A percentile compares a stretch with the other conserved stretches of the same genome.
Conservation (phyloP, 2,797 vertebrate genomes). For the Manis javanica region DNA sequence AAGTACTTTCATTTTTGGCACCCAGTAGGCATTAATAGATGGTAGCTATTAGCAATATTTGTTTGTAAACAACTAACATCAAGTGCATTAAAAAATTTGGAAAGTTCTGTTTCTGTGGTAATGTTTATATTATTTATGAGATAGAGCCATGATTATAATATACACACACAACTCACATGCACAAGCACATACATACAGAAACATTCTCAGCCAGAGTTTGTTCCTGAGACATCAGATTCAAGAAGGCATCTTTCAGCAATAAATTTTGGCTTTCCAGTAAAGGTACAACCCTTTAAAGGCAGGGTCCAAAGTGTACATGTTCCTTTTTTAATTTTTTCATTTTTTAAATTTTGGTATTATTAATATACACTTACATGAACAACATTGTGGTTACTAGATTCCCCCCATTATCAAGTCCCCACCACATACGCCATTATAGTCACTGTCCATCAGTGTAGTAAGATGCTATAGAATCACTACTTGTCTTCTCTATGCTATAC, state of each 20-base stretch:
- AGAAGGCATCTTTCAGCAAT: not conserved
- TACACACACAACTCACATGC: not conserved
- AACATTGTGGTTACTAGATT: too few species aligned
- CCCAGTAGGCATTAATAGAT: not conserved
- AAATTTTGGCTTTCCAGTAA: not conserved
- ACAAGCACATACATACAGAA: rapidly evolving
- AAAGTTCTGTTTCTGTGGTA: not conserved
- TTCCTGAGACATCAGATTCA: not conserved
- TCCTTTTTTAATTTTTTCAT: too few species aligned
- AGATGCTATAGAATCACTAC: too few species aligned
- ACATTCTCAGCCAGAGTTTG: not conserved
- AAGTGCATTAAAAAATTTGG: not conserved
- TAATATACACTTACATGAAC: too few species aligned
- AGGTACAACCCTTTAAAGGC: not conserved
- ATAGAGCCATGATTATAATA: not conserved
- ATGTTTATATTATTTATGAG: not conserved
- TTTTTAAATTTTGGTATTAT: too few species aligned
- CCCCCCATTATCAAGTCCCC: too few species aligned
- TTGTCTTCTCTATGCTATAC: too few species aligned
- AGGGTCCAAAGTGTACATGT: not conserved
- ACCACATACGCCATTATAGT: too few species aligned
- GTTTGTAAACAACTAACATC: not conserved
- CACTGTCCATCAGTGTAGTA: too few species aligned
- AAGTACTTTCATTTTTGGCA: not conserved
- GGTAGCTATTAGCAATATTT: not conserved